A percentile compares a stretch with the other conserved stretches of the same genome.
phyloP scores from a whole-genome alignment of 2,113 vertebrate genomes.

The Elachura formosa region DNA sequence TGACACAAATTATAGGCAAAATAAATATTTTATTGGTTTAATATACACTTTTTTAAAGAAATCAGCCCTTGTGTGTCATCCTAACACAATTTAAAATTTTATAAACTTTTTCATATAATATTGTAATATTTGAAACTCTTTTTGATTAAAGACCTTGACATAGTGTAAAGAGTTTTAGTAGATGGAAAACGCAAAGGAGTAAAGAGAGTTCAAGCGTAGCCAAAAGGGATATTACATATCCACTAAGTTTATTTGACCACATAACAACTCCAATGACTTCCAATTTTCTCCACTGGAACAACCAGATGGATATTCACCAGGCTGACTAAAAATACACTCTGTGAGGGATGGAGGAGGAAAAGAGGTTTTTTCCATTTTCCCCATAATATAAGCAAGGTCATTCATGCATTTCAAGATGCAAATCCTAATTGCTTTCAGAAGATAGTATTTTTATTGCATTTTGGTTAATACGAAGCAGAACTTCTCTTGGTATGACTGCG shows the following conservation, averaged over 20 bases:
- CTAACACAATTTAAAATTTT: slow-evolving; percentile 69
- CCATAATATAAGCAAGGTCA: slow-evolving; percentile 31
- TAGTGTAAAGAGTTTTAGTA: slow-evolving; percentile 47
- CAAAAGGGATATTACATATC: slow-evolving; percentile 53
- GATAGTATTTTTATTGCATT: slow-evolving; percentile 42
- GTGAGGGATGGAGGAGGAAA: background rate
- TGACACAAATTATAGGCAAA: slow-evolving; percentile 71
- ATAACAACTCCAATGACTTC: slow-evolving; percentile 31
- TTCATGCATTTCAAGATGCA: slow-evolving; percentile 53
- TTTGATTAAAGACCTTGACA: slow-evolving; percentile 71
- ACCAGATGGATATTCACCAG: background rate
- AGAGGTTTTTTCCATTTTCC: slow-evolving; percentile 35
- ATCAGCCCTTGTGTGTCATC: slow-evolving; percentile 72
- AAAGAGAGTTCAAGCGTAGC: slow-evolving; percentile 45
- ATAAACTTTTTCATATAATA: slow-evolving; percentile 63
- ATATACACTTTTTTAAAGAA: slow-evolving; percentile 61
- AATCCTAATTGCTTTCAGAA: slow-evolving; percentile 50
- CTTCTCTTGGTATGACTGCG: slow-evolving; percentile 15
- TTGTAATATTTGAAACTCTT: slow-evolving; percentile 63
- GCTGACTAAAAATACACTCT: slow-evolving; percentile 51
- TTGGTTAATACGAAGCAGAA: slow-evolving; percentile 54
- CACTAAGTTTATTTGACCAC: slow-evolving; percentile 42
- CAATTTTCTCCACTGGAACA: background rate
- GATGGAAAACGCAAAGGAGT: slow-evolving; percentile 52
- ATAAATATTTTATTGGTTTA: slow-evolving; percentile 86